Evolutionary conservation across 2,888 invertebrate genomes (phyloP).

Genomic region (Dascillus cervinus): DNA sequence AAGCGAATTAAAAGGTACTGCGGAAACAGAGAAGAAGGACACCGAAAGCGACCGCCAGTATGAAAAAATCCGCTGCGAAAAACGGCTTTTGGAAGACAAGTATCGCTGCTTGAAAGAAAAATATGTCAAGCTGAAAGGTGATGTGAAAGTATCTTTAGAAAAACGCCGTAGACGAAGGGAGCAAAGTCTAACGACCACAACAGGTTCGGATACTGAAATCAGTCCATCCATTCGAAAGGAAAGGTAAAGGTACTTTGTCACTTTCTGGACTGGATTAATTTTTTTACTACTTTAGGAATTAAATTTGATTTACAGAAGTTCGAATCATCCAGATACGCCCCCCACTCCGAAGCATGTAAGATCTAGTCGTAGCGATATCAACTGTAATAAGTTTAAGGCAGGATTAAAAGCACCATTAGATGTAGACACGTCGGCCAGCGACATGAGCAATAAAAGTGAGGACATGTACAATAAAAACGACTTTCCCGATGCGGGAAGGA

Average conservation of each 20-base stretch:
- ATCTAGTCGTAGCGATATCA: constrained; percentile 38
- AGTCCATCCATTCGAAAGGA: constrained; percentile 38
- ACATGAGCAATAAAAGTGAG: constrained; percentile 44
- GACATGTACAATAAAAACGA: constrained; percentile 35
- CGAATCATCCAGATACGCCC: constrained; percentile 23
- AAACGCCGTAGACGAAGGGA: constrained; percentile 61
- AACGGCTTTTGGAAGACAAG: constrained; percentile 66
- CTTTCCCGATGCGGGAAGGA: constrained; percentile 43
- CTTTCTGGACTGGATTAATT: no score
- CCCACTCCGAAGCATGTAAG: constrained; percentile 35
- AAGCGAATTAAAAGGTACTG: constrained; percentile 54
- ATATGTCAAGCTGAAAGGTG: constrained; percentile 70
- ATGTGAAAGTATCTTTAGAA: constrained; percentile 70
- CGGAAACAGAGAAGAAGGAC: constrained; percentile 33
- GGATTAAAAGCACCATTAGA: no score
- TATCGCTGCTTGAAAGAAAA: constrained; percentile 76
- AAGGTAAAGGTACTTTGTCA: constrained; percentile 12
- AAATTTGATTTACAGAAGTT: not conserved
- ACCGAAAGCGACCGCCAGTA: constrained; percentile 44
- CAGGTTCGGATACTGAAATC: constrained; percentile 70
- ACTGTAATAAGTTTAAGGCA: constrained; percentile 27
- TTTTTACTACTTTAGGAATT: not conserved
- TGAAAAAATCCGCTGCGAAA: constrained; percentile 62
- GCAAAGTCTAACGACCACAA: constrained; percentile 52
- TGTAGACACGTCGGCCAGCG: constrained; percentile 41